These are phyloP conservation scores for Romanomermis culicivorax DNA, from an alignment of 2,888 invertebrate genomes.

Conservation along the genomic window DNA sequence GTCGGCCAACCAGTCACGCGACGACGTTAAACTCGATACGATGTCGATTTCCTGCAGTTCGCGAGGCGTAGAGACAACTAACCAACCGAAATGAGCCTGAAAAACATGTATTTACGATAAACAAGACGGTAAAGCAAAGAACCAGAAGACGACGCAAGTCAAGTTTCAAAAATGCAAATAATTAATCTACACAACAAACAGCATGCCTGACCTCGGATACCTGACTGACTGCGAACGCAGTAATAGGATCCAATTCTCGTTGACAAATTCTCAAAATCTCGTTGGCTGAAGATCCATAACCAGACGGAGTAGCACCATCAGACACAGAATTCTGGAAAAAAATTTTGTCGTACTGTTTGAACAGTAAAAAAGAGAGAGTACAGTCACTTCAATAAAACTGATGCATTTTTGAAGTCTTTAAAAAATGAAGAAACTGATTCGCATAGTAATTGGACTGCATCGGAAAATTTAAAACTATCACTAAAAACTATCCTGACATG, in stretches of 20 bases:
- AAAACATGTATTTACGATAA: background rate
- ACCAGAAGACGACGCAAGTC: background rate
- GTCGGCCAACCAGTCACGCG: conserved; percentile 72
- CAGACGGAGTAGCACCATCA: background rate
- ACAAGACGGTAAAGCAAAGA: background rate
- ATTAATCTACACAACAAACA: background rate
- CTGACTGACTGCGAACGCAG: conserved; percentile 86
- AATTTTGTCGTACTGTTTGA: background rate
- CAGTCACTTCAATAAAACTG: too few species aligned
- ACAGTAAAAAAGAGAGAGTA: too few species aligned
- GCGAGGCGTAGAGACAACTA: conserved; percentile 78
- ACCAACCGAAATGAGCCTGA: conserved; percentile 46
- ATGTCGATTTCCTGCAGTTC: conserved; percentile 97
- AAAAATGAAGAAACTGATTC: too few species aligned
- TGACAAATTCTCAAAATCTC: conserved; percentile 87
- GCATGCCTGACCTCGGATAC: conserved; percentile 36
- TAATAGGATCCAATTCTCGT: conserved; percentile 92
- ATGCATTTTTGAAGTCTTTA: too few species aligned
- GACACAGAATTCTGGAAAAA: background rate
- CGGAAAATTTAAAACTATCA: too few species aligned
- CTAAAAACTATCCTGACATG: too few species aligned
- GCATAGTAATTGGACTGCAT: too few species aligned
- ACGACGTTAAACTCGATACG: conserved; percentile 62
- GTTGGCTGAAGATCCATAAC: background rate
- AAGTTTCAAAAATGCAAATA: conserved; percentile 4